Evolutionary conservation across 1,140 invertebrate species (phyloP), one percentile per base, ranked within the genome.

Genomic region (Brachionus manjavacas): DNA sequence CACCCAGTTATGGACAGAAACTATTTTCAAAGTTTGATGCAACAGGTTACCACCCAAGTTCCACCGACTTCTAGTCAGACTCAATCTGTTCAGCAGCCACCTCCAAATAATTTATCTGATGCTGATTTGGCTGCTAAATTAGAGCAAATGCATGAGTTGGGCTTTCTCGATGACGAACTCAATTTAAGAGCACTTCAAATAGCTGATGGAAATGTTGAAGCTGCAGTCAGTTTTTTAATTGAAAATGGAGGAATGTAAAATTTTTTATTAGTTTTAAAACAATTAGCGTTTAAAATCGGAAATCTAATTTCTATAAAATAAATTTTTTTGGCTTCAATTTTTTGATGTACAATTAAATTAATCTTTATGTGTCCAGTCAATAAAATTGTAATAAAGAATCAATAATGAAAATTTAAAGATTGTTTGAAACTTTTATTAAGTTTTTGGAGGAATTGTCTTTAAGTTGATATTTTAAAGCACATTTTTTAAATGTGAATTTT

Each of bases 91-190:
- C 41, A 43, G 23, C 70, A 74, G 11, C 16, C 25, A 49, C 1
- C 72, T n/a, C 1, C 2, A 49, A 43, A 46, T 12, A 9, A 4
- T 49, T 23, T 76, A 49, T 49, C 72, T 25, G 72, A 76, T 49
- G 43, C 9, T 23, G 72, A 76, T 25, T 46, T 76, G 14, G 72
- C 72, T 0, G 11, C 23, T 12, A 76, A 76, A 76, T 76, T 76
- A 52, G 72, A 76, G n/a, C 72, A 76, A 49, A 76, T 76, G 72
- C 72, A 76, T n/a, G 72, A 76, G 20, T 46, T 76, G 41, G 72
- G 72, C 12, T 76, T 76, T 76, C 41, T 76, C 28, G 72, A 76
- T 76, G 72, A 76, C 9, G 72, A 76, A 7, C 25, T 76, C 11
- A 76, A 76, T 76, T 9, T 76, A 28, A 76, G 72, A 76, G 72